phyloP scores from a whole-genome alignment of 2,113 vertebrate genomes.

The Bucco capensis region DNA sequence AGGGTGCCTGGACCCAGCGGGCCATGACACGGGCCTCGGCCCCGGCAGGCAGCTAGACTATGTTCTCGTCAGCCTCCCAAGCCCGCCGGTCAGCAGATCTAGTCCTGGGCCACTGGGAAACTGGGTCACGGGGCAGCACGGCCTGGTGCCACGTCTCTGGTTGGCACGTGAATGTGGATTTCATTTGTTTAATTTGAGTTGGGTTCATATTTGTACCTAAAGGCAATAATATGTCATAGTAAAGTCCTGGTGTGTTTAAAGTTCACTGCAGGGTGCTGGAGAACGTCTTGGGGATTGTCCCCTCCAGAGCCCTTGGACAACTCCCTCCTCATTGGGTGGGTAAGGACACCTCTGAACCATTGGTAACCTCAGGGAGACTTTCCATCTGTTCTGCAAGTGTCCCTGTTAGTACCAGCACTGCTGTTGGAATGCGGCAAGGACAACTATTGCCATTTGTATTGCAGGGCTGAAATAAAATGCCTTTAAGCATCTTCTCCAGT shows the following conservation, averaged over 20 bases:
- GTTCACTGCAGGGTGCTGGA: not conserved
- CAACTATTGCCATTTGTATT: fast-evolving
- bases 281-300: not conserved
- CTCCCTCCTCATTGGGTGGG: not conserved
- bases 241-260: not conserved
- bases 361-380: not conserved
- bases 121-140: conserved; percentile 34
- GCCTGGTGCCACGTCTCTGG: conserved; percentile 22
- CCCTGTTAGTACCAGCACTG: not conserved
- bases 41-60: too few species aligned
- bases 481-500: not conserved
- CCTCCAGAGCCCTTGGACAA: fast-evolving
- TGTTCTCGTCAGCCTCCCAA: not conserved
- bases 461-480: not conserved
- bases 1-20: not conserved
- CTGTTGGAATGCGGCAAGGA: fast-evolving
- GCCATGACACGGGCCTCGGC: not conserved
- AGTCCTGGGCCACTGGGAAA: conserved; percentile 48
- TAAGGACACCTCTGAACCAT: fast-evolving
- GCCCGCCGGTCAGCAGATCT: not conserved
- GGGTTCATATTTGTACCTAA: not conserved
- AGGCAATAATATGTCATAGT: not conserved
- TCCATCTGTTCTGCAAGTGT: not conserved
- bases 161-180: not conserved
- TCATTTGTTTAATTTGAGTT: not conserved